These are phyloP conservation scores for Riptortus pedestris DNA, from an alignment of 1,140 invertebrate genomes.

Conservation along the genomic window DNA sequence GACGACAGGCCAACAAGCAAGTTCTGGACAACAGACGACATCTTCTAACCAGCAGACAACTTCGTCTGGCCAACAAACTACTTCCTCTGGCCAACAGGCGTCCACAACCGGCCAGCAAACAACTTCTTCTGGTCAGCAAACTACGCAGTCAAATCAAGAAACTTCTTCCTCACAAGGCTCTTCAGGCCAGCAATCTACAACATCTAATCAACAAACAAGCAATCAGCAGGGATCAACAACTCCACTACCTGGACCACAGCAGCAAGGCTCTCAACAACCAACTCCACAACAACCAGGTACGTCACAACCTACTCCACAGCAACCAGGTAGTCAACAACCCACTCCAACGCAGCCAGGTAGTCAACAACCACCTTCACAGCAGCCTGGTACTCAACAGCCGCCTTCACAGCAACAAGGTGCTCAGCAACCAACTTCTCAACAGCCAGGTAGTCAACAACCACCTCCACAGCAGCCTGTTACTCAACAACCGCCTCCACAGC, in stretches of 20 bases:
- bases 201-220: slow-evolving; percentile 18
- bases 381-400: slow-evolving; percentile 1
- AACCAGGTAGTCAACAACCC: not conserved
- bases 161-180: slow-evolving; percentile 22
- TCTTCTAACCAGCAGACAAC: slow-evolving; percentile 23
- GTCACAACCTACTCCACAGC: slow-evolving; percentile 8
- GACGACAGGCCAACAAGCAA: too few relatives aligned
- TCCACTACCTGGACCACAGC: slow-evolving; percentile 19
- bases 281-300: not conserved
- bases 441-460: slow-evolving; percentile 15
- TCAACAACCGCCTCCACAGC: slow-evolving; percentile 24
- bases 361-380: slow-evolving; percentile 17
- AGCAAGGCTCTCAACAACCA: slow-evolving; percentile 3
- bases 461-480: slow-evolving; percentile 17
- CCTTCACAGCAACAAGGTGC: not conserved
- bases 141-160: slow-evolving; percentile 9
- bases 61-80: slow-evolving; percentile 28
- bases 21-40: slow-evolving; percentile 27
- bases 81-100: slow-evolving; percentile 23
- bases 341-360: not conserved
- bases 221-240: slow-evolving; percentile 23
- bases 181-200: slow-evolving; percentile 23
- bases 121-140: slow-evolving; percentile 23
- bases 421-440: not conserved
- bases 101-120: slow-evolving; percentile 25